phyloP scores from a whole-genome alignment of 2,113 vertebrate genomes.

The Scalopus aquaticus region DNA sequence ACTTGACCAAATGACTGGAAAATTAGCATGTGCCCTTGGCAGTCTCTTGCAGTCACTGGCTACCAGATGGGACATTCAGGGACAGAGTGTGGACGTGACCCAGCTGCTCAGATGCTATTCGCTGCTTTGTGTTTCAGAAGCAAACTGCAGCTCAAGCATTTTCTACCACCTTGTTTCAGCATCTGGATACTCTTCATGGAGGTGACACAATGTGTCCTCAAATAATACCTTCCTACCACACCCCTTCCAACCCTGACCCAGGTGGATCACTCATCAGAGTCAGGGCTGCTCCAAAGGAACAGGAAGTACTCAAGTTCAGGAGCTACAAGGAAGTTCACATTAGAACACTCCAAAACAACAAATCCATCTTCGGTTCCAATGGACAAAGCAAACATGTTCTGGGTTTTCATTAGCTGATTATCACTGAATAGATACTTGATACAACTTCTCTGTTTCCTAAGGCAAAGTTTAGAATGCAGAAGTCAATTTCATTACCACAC shows the following conservation, averaged over 20 bases:
- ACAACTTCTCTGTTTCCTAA: background rate
- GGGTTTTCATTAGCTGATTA: background rate
- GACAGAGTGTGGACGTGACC: background rate
- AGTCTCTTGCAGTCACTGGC: background rate
- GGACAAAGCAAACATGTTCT: background rate
- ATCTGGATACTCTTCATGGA: background rate
- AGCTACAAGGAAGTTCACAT: background rate
- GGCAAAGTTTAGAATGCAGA: background rate
- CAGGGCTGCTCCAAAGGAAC: background rate
- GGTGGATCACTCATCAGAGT: background rate
- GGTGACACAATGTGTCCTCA: background rate
- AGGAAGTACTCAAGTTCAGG: background rate
- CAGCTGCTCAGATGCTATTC: background rate
- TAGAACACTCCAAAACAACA: background rate
- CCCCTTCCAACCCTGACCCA: background rate
- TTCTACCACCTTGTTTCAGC: background rate
- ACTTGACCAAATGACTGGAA: constrained; percentile 59
- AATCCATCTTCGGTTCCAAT: background rate
- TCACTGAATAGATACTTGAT: background rate
- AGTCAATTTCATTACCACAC: background rate
- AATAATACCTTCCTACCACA: rapidly evolving
- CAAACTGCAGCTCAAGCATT: background rate
- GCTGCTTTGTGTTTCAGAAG: background rate
- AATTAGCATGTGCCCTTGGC: constrained; percentile 49
- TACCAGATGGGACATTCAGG: background rate